Conservation (phyloP, 1,140 invertebrate genomes). For the Pemphigus obesinymphae region DNA sequence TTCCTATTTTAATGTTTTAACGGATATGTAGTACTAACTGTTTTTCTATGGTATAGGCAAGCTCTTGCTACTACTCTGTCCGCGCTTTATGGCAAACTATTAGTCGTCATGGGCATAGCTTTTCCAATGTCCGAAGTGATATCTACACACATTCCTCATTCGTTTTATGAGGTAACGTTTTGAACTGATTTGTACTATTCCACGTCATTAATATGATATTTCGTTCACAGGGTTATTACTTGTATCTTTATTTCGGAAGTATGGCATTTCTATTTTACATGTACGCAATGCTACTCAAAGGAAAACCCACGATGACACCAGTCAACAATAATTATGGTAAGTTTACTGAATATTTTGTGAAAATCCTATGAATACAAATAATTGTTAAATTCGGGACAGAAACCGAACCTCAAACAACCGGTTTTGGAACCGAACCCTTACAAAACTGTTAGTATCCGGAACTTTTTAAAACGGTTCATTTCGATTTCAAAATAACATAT, state of each 20-base stretch:
- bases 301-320: conserved; percentile 51
- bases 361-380: too few species aligned
- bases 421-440: too few species aligned
- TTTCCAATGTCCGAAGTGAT: conserved; percentile 91
- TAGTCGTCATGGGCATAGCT: conserved; percentile 89
- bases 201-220: neutral
- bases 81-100: conserved; percentile 85
- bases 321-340: conserved; percentile 41
- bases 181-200: neutral
- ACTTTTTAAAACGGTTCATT: too few species aligned
- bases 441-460: too few species aligned
- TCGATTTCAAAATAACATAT: too few species aligned
- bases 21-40: too few species aligned
- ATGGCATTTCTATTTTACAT: conserved; percentile 83
- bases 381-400: too few species aligned
- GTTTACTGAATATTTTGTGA: neutral
- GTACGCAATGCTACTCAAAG: conserved; percentile 70
- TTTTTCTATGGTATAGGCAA: conserved; percentile 57
- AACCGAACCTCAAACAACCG: too few species aligned
- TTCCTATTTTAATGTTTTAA: too few species aligned
- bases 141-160: conserved; percentile 83
- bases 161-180: conserved; percentile 74
- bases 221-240: conserved; percentile 67
- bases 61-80: conserved; percentile 80
- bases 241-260: conserved; percentile 84